Evolutionary conservation across 2,797 vertebrate species (phyloP), one percentile per base, ranked within the genome.

Genomic region (Paedocypris micromegethes): DNA sequence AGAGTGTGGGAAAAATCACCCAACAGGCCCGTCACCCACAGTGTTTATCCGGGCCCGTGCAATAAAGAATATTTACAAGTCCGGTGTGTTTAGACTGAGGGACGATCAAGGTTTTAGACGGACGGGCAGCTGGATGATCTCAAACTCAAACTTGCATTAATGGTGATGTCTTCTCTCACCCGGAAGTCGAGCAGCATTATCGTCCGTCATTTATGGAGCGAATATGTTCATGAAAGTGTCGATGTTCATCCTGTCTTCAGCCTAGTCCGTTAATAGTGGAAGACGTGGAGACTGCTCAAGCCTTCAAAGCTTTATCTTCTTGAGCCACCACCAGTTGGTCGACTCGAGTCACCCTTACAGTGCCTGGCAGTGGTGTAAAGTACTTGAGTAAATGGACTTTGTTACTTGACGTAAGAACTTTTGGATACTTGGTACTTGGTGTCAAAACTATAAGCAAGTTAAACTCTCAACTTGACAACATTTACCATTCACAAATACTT

Each of bases 21-120:
- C 57, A 62, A 67, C 62, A 8, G 74, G 63, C 72, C 64, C 64
- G 50, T 68, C 66, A 42, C 77, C 71, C 74, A 79, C 72, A 78
- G 79, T 74, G 83, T 85, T 85, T 84, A 84, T 66, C 60, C 83
- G 23, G 80, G 82, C 74, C 61, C 62, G 73, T 63, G 77, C 81
- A 80, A 82, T 82, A 83, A 82, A 81, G 81, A 83, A 82, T 80
- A 82, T 85, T 85, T 84, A 85, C 82, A 81, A 83, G 81, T 83
- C 83, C 82, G 83, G 81, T 84, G 81, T 85, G 84, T 85, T 85
- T 85, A 85, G 84, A 83, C 83, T 85, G 80, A 53, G 44, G 48
- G 67, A 52, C 39, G 72, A 58, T 72, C 23, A 57, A 54, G 54
- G 7, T 68, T 54, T 59, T 49, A 40, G 47, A 50, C 48, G 46